A percentile compares a stretch with the other conserved stretches of the same genome.
These are phyloP conservation scores for Cheilosia variabilis DNA, from an alignment of 2,888 invertebrate genomes.

Conservation along the genomic window DNA sequence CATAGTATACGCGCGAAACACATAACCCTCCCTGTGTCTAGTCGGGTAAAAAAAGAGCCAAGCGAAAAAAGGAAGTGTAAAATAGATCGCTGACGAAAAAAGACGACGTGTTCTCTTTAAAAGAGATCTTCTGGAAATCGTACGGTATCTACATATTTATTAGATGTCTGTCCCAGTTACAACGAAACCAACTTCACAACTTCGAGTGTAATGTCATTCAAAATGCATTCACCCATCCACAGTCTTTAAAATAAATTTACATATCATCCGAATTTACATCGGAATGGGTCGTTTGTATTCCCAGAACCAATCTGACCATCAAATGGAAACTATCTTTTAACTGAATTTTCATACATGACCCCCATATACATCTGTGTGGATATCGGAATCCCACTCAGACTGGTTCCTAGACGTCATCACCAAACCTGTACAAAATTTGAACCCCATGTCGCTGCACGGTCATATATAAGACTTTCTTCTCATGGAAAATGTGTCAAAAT, in stretches of 20 bases:
- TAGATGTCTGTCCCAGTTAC: not conserved
- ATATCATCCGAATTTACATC: slow-evolving; percentile 13
- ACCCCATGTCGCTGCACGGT: not conserved
- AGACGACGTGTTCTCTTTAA: too few species aligned
- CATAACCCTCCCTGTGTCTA: too few species aligned
- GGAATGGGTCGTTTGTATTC: not conserved
- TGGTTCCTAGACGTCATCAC: slow-evolving; percentile 3
- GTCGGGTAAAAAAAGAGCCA: too few species aligned
- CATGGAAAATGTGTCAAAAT: slow-evolving; percentile 16
- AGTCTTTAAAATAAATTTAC: not conserved
- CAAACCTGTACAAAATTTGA: not conserved
- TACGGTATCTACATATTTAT: too few species aligned
- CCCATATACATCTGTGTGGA: not conserved
- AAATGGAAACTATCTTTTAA: not conserved
- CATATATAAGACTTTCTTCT: slow-evolving; percentile 40
- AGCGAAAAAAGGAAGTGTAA: too few species aligned
- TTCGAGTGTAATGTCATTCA: not conserved
- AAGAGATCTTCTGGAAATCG: too few species aligned
- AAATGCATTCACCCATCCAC: not conserved
- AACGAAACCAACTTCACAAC: not conserved
- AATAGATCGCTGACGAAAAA: too few species aligned
- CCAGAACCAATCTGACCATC: slow-evolving; percentile 10
- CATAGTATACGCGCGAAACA: too few species aligned
- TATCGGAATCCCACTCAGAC: not conserved
- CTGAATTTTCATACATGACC: not conserved